phyloP scores from a whole-genome alignment of 2,113 vertebrate genomes.

The Vidua macroura region DNA sequence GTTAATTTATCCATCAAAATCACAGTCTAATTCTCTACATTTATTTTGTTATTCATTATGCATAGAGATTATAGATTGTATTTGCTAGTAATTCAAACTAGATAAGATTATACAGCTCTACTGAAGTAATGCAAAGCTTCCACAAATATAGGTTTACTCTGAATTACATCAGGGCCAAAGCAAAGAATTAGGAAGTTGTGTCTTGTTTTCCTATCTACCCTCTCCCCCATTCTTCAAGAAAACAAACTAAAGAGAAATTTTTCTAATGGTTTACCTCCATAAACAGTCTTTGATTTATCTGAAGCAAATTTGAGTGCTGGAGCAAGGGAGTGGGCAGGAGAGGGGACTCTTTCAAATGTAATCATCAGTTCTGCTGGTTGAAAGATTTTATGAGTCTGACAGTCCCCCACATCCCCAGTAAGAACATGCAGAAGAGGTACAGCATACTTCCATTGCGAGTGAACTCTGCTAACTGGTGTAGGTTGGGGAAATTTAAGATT shows the following conservation, averaged over 20 bases:
- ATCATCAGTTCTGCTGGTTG: neutral
- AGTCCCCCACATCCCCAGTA: accelerated
- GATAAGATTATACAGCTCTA: neutral
- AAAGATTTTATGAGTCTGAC: neutral
- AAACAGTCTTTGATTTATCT: neutral
- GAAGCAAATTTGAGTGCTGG: neutral
- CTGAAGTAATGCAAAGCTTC: neutral
- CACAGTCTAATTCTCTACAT: neutral
- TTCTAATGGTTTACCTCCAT: neutral
- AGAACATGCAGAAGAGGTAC: neutral
- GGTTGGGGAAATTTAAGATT: neutral
- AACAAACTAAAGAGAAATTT: neutral
- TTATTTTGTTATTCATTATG: neutral
- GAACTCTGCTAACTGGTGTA: neutral
- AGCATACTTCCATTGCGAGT: neutral
- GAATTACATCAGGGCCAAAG: neutral
- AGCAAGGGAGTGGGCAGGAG: neutral
- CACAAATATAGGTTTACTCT: neutral
- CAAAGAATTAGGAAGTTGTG: neutral
- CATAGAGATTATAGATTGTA: neutral
- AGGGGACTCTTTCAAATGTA: neutral
- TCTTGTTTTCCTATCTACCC: neutral
- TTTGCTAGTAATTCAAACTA: neutral
- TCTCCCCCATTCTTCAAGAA: neutral
- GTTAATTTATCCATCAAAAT: neutral